Evolutionary conservation across 2,113 vertebrate species (phyloP), one percentile per base, ranked within the genome.

Genomic region (Ceratotherium simum): DNA sequence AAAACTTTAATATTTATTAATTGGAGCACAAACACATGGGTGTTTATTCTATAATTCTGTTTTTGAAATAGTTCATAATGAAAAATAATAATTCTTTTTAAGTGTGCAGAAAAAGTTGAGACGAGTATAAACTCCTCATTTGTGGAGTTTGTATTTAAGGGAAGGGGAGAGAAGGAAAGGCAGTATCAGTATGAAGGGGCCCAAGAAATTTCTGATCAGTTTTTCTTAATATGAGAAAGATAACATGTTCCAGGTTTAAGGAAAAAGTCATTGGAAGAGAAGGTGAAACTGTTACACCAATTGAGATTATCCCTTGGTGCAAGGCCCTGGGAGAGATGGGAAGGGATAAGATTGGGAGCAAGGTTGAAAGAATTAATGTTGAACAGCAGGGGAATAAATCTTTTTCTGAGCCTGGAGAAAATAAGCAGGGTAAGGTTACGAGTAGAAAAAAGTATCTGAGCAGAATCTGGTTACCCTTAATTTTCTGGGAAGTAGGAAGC

Each of bases 111-210:
- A 39, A 39, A 39, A 86, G 65, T 39, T 29, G 48, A 70, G 48
- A 87, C n/a, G 56, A 72, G 48, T 54, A 86, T 86, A 70, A 86
- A 29, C 48, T 86, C 65, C 69, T 86, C 84, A 86, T 39, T 86
- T 56, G 25, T 39, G 3, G 33, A 70, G 65, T 36, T 39, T 48
- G 10, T 83, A 39, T 70, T 54, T 29, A 70, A 39, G 31, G 65
- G 65, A 56, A 29, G 23, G 64, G 64, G 80, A 82, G 25, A 70
- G 23, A 70, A 8, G 48, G 65, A 51, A 46, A 86, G 82, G 31
- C 20, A 11, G 21, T 84, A 33, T 31, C 42, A 67, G 62, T 48
- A 65, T 33, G 12, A 84, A 20, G 58, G 42, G 29, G 10, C 62
- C 20, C 62, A 67, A 84, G 62, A 48, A n/a, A 29, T 48, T 67